Conservation (phyloP, 2,113 vertebrate species). For the Ramphastos sulfuratus region DNA sequence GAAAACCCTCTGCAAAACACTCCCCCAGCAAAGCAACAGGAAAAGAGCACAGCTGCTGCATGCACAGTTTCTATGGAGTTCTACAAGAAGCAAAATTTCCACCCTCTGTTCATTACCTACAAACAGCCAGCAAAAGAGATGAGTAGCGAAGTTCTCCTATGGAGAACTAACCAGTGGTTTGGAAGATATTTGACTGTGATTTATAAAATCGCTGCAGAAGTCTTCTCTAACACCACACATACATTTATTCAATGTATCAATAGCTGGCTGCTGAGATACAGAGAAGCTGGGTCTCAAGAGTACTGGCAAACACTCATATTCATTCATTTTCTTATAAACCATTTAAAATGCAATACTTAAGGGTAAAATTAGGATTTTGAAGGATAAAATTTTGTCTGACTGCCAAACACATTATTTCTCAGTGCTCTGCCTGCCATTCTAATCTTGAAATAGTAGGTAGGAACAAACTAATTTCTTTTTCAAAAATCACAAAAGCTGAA, state of each 20-base stretch:
- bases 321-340: not conserved
- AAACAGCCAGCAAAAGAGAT: not conserved
- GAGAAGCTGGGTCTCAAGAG: not conserved
- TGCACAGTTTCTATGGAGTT: not conserved
- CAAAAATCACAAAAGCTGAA: not conserved
- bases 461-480: not conserved
- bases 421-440: not conserved
- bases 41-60: not conserved
- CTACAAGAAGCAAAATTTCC: not conserved
- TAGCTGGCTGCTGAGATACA: not conserved
- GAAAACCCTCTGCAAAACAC: not conserved
- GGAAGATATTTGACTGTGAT: not conserved
- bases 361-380: not conserved
- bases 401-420: not conserved
- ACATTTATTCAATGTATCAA: not conserved
- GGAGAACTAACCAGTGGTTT: not conserved
- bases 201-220: not conserved
- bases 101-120: not conserved
- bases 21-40: not conserved
- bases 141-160: not conserved
- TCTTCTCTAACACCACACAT: not conserved
- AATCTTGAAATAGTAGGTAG: not conserved
- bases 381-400: not conserved
- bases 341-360: not conserved
- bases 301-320: not conserved